Base-by-base conservation (phyloP, 2,797 vertebrate genomes). In the Lagodon rhomboides region DNA sequence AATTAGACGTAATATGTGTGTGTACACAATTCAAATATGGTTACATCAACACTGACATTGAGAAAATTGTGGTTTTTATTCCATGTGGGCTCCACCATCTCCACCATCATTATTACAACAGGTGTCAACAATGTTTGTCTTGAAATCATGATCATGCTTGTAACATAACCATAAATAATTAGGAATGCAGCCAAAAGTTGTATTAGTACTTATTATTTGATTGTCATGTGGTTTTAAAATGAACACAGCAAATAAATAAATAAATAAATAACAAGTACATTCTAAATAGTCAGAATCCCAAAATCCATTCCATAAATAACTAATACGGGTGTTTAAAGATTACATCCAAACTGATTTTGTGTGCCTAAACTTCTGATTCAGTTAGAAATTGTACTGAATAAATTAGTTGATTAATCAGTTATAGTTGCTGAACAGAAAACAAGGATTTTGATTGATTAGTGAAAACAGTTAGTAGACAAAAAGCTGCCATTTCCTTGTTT, bases 1-100 rank as follows among this genome's bases (percentile, higher is more conserved):
- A 85, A 92, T 93, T 86, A 92, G 51, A 74, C 77, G 43, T 77
- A 77, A 82, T 87, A 81, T 71, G 75, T 82, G 68, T 82, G 68
- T 85, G 43, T 77, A 82, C 71, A 75, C 60, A 73, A 73, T 84
- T 90, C 47, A 86, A 72, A 82, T 79, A 89, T 58, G 55, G 80
- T 84, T 86, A 84, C 84, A 83, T 85, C 82, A 90, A 79, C 64
- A 79, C 17, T 83, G 75, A 82, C 77, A 78, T 62, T 82, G 85
- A 80, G 85, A 41, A 41, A 70, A 83, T 65, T 15, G 4, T 10
- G 41, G 56, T 82, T 77, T 88, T 82, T 68, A 69, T 64, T 68
- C 66, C 87, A 90, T 86, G 85, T 81, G 89, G 83, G 66, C 60
- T 73, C 68, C 77, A 75, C 68, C 69, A 63, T 65, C 68, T 16